These are phyloP conservation scores for Halcyon smyrnensis DNA, from an alignment of 2,797 vertebrate species.

Conservation along the genomic window DNA sequence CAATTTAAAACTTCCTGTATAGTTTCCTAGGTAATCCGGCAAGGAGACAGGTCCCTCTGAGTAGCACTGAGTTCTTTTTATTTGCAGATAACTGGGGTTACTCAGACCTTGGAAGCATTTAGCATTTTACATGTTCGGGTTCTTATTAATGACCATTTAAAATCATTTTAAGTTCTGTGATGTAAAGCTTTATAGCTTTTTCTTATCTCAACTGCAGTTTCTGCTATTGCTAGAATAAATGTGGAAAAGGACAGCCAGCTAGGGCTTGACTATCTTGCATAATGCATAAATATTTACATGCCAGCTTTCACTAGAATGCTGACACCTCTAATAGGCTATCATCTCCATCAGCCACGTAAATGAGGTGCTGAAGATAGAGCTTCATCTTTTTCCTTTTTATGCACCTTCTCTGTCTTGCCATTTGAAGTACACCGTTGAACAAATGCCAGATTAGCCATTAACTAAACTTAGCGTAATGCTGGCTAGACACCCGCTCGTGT, in stretches of 20 bases:
- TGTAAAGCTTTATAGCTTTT: not conserved
- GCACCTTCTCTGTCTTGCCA: not conserved
- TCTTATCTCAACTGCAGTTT: not conserved
- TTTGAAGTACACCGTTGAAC: not conserved
- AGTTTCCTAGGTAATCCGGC: not conserved
- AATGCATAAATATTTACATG: constrained; percentile 30
- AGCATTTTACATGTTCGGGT: not conserved
- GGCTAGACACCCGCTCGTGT: not conserved
- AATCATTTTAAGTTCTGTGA: not conserved
- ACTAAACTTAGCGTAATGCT: not conserved
- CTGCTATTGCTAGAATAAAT: not conserved
- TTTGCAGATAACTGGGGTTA: not conserved
- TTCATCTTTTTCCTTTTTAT: not conserved
- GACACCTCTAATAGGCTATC: not conserved
- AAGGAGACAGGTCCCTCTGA: not conserved
- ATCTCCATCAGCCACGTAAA: constrained; percentile 8
- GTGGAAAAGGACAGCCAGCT: not conserved
- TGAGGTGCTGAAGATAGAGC: not conserved
- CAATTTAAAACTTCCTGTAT: not conserved
- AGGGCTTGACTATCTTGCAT: not conserved
- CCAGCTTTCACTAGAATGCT: constrained; percentile 4
- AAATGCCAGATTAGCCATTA: constrained; percentile 40
- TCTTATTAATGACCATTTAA: not conserved
- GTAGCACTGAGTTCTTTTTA: not conserved
- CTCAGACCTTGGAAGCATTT: not conserved